These are phyloP conservation scores for Corythaeola cristata DNA, from an alignment of 2,113 vertebrate genomes.

Conservation along the genomic window DNA sequence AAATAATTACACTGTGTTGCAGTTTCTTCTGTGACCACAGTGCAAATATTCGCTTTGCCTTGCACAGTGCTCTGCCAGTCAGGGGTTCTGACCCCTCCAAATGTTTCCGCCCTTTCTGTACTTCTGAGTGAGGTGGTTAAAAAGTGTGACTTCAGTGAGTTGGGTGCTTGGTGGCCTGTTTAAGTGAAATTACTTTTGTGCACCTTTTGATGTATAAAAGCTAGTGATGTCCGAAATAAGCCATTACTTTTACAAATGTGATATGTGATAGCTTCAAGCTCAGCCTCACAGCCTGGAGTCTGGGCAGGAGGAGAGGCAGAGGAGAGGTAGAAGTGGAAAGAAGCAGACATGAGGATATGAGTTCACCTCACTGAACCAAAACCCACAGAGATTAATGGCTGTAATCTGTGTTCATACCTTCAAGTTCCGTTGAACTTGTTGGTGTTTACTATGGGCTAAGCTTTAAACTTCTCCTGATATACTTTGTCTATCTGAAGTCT, in stretches of 20 bases:
- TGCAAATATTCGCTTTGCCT: neutral
- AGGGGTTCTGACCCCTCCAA: neutral
- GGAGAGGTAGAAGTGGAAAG: neutral
- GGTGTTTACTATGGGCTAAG: neutral
- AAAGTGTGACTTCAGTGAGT: neutral
- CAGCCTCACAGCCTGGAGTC: neutral
- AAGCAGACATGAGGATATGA: neutral
- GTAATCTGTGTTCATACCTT: neutral
- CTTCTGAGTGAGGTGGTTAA: neutral
- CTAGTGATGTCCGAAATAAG: neutral
- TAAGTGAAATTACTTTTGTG: neutral
- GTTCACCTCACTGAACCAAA: neutral
- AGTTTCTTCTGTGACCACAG: neutral
- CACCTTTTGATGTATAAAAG: neutral
- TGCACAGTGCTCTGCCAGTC: rapidly evolving
- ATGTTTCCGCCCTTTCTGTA: neutral
- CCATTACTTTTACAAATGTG: neutral
- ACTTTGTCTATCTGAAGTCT: neutral
- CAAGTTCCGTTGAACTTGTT: neutral
- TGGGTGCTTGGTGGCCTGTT: neutral
- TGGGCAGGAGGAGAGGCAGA: neutral
- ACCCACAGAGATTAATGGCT: neutral
- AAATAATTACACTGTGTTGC: neutral
- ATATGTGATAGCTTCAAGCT: neutral
- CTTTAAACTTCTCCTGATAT: neutral